Conservation (phyloP, 2,113 vertebrate genomes). For the Otocyon megalotis region DNA sequence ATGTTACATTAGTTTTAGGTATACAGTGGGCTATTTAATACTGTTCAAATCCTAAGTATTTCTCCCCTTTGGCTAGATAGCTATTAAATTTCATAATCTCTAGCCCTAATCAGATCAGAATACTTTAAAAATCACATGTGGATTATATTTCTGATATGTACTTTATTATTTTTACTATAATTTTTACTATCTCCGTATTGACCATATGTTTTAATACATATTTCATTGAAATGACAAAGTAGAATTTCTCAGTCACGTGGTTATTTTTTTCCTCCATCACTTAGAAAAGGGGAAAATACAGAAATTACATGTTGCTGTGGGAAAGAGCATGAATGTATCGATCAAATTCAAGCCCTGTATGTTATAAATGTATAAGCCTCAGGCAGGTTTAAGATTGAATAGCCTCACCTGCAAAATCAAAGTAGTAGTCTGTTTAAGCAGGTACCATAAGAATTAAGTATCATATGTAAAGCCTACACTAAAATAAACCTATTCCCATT, state of each 20-base stretch:
- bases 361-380: background rate
- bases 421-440: background rate
- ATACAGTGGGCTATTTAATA: background rate
- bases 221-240: conserved; percentile 24
- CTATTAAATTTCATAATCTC: conserved; percentile 6
- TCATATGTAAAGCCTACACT: background rate
- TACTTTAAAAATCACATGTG: background rate
- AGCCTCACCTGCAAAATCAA: conserved; percentile 12
- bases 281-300: conserved; percentile 44
- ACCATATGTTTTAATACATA: conserved; percentile 15
- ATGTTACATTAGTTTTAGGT: background rate
- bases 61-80: background rate
- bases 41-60: conserved; percentile 43
- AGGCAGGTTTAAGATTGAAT: conserved; percentile 26
- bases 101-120: background rate
- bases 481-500: background rate
- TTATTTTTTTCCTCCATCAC: conserved; percentile 34
- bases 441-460: background rate
- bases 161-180: conserved; percentile 19
- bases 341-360: background rate
- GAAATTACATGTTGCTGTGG: background rate
- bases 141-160: conserved; percentile 14
- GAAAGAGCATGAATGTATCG: conserved; percentile 27
- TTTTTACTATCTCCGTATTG: conserved; percentile 5
- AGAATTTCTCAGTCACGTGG: conserved; percentile 6